phyloP scores from a whole-genome alignment of 2,888 invertebrate species.

The Scelioninae gen. 1 region DNA sequence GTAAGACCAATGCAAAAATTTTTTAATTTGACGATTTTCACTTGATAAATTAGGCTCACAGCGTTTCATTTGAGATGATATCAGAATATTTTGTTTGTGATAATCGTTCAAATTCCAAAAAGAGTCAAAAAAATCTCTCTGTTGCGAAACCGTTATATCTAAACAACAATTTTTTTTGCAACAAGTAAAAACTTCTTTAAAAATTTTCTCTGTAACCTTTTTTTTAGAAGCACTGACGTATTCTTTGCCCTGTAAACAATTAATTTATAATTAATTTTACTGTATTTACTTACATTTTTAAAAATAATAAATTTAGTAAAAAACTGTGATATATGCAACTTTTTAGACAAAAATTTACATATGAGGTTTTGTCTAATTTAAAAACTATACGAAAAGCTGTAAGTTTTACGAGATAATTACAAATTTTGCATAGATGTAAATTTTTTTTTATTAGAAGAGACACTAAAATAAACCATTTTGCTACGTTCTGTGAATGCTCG shows the following conservation, averaged over 20 bases:
- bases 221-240: constrained; percentile 20
- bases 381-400: no score
- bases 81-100: constrained; percentile 17
- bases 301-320: no score
- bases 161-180: constrained; percentile 12
- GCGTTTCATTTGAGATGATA: constrained; percentile 7
- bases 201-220: background rate
- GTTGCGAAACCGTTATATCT: background rate
- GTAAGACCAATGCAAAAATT: constrained; percentile 10
- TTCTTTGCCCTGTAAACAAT: constrained; percentile 22
- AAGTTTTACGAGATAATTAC: no score
- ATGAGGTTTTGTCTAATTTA: no score
- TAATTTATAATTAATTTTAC: background rate
- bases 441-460: no score
- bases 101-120: constrained; percentile 33
- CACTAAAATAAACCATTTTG: no score
- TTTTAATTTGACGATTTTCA: constrained; percentile 9
- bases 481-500: no score
- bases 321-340: no score
- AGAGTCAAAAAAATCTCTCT: constrained; percentile 6
- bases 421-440: no score
- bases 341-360: no score
- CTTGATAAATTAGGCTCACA: background rate
- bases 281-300: no score
- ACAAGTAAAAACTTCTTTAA: constrained; percentile 8